Conservation (phyloP, 1,140 invertebrate species). For the Bombus superbus region DNA sequence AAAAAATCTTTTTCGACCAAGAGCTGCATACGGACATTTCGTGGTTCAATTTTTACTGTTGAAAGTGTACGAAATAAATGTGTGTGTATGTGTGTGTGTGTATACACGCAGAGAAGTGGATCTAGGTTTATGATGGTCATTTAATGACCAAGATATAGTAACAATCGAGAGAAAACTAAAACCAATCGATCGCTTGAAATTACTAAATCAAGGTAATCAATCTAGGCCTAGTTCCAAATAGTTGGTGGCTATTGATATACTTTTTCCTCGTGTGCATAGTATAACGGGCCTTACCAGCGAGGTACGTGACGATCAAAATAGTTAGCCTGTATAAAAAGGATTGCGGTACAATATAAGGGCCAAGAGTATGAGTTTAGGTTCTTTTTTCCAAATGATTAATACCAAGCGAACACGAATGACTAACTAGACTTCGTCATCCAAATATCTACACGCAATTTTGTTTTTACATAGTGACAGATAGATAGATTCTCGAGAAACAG, state of each 20-base stretch:
- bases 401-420: neutral
- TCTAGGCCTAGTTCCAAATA: neutral
- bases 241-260: neutral
- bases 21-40: neutral
- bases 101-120: too few species aligned
- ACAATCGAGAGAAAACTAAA: neutral
- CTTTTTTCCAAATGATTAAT: neutral
- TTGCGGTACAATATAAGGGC: neutral
- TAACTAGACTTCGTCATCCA: neutral
- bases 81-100: neutral
- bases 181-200: neutral
- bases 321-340: neutral
- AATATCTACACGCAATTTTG: neutral
- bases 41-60: neutral
- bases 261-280: neutral
- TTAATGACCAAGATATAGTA: too few species aligned
- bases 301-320: neutral
- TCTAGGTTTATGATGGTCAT: neutral
- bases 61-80: too few species aligned
- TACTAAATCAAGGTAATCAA: neutral
- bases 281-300: neutral
- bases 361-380: neutral
- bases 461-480: neutral
- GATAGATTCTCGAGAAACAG: too few species aligned
- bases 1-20: neutral